These are phyloP conservation scores for Geophilus truncorum DNA, from an alignment of 2,888 invertebrate genomes.

Conservation along the genomic window DNA sequence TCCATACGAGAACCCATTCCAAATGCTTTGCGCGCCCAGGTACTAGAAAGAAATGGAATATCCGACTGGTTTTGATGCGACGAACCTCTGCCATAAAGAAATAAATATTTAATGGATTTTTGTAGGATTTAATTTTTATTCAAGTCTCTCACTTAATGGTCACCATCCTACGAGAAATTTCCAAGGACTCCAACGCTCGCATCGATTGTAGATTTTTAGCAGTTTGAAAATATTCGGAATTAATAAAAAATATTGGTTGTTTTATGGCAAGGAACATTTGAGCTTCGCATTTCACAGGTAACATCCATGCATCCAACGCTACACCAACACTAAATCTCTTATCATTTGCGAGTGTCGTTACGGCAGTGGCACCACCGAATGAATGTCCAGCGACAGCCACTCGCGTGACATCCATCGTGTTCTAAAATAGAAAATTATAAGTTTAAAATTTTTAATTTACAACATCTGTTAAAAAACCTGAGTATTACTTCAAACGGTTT, in stretches of 20 bases:
- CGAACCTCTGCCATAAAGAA: constrained; percentile 43
- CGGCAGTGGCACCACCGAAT: constrained; percentile 60
- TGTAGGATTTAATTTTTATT: not conserved
- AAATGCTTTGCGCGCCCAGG: constrained; percentile 41
- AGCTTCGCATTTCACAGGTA: constrained; percentile 54
- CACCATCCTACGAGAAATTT: constrained; percentile 37
- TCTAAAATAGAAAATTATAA: constrained; percentile 43
- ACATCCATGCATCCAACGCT: constrained; percentile 60
- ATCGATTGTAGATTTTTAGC: constrained; percentile 54
- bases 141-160: constrained; percentile 39
- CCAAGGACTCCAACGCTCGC: constrained; percentile 45
- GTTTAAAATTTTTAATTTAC: not conserved
- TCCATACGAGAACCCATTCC: constrained; percentile 36
- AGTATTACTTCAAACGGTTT: constrained; percentile 45
- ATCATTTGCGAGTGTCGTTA: constrained; percentile 55
- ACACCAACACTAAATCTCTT: constrained; percentile 55
- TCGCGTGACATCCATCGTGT: constrained; percentile 51
- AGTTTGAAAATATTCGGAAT: constrained; percentile 58
- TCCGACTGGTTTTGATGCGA: constrained; percentile 49
- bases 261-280: constrained; percentile 49
- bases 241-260: constrained; percentile 56
- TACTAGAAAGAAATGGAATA: constrained; percentile 46
- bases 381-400: constrained; percentile 60
- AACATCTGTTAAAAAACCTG: not conserved
- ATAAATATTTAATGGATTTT: not conserved